Base-by-base conservation (phyloP, 2,113 vertebrate genomes). In the Amia ocellicauda region DNA sequence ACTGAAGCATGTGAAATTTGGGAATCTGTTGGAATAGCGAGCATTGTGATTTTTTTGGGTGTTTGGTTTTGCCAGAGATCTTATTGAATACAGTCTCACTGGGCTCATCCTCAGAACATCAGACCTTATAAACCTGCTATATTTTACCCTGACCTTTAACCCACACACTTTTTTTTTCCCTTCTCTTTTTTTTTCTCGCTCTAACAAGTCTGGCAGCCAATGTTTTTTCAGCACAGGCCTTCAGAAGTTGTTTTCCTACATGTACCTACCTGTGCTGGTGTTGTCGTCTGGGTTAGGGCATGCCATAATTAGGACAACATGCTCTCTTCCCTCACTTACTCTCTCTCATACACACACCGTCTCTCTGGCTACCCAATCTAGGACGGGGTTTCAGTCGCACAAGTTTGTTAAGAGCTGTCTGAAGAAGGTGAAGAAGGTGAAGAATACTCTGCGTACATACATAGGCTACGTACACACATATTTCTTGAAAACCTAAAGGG, bases 241-340 rank as follows among this genome's bases (percentile, higher is more conserved):
- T 80, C 70, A 73, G 70, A 76, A 81, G 80, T 83, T 80, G 79
- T 80, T 78, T 70, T 31, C 28, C 54, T 80, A 78, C 91, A 45
- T 85, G 91, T 83, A 85, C 68, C 68, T 83, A 83, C 91, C 82
- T 83, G 90, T 31, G 60, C 67, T 72, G 55, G 75, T 78, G 82
- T 84, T 82, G 78, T 78, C 3, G 86, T 87, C 83, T 80, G 78
- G 65, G 87, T 88, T 85, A 57, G 55, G 90, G 80, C 89, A 81
- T 86, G 89, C 72, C 83, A 78, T 78, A 77, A 91, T 93, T 78
- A 89, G 83, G 88, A 84, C 76, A 73, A 75, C 77, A 78, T 81
- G 76, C 75, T 72, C 80, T 79, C 79, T 84, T 75, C 54, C 50
- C 63, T 74, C 70, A 72, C 71, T 70, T 54, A 62, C 66, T 22